Conservation (phyloP, 1,140 invertebrate species). For the Solenopsis fugax region DNA sequence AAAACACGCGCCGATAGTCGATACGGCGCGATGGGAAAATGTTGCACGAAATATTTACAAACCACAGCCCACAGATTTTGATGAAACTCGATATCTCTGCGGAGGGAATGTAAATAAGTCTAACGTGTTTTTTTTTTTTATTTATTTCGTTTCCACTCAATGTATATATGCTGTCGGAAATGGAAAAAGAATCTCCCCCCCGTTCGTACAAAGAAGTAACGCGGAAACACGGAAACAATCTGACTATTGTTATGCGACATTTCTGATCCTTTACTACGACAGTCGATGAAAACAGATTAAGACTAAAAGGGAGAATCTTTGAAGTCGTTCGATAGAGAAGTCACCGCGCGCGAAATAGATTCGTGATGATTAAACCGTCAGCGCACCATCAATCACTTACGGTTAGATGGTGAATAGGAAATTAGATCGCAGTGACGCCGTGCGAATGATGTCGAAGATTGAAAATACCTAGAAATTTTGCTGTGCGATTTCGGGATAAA, state of each 20-base stretch:
- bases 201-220: not conserved
- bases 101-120: constrained; percentile 40
- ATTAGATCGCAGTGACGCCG: not conserved
- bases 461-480: constrained; percentile 46
- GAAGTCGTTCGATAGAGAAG: not conserved
- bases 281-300: not conserved
- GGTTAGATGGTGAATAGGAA: not conserved
- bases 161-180: not conserved
- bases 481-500: not conserved
- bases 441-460: constrained; percentile 1
- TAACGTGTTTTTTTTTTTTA: constrained; percentile 30
- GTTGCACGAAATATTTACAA: constrained; percentile 29
- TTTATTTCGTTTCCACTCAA: constrained; percentile 3
- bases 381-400: not conserved
- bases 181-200: not conserved
- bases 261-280: not conserved
- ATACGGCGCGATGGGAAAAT: not conserved
- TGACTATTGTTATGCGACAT: not conserved
- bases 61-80: constrained; percentile 36
- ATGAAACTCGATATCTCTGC: constrained; percentile 25
- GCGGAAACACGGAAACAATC: not conserved
- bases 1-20: constrained; percentile 9
- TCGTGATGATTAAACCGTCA: not conserved
- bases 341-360: not conserved
- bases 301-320: not conserved